Conservation (phyloP, 2,113 vertebrate genomes). For the Pelmatolapia mariae region DNA sequence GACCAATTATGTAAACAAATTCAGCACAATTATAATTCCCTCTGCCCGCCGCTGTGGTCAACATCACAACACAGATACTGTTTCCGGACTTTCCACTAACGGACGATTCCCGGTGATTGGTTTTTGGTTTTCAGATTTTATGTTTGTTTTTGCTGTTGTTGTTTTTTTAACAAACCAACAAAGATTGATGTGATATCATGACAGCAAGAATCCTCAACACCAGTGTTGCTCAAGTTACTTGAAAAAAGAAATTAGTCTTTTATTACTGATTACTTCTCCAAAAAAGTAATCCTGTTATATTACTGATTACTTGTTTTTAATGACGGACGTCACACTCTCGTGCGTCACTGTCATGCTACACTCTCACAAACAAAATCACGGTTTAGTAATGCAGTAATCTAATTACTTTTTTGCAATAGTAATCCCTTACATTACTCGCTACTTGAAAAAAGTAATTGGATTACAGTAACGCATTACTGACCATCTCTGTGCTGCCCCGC, state of each 20-base stretch:
- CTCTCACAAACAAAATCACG: neutral
- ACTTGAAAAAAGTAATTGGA: neutral
- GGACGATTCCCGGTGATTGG: neutral
- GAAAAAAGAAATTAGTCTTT: neutral
- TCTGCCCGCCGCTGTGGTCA: rapidly evolving
- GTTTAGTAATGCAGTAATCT: neutral
- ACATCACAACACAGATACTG: neutral
- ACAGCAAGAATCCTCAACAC: neutral
- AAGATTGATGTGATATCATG: neutral
- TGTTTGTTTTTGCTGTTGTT: neutral
- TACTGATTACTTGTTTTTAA: neutral
- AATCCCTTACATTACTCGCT: neutral
- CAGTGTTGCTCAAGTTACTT: neutral
- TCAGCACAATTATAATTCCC: neutral
- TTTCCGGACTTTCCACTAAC: neutral
- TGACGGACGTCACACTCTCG: neutral
- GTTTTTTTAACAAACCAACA: neutral
- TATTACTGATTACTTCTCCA: neutral
- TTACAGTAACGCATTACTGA: neutral
- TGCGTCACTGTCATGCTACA: neutral
- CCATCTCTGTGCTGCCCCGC: neutral
- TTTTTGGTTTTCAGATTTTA: neutral
- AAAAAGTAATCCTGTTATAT: neutral
- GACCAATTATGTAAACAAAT: neutral
- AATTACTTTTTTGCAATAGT: neutral